These are phyloP conservation scores for Proisotoma minuta DNA, from an alignment of 2,888 invertebrate genomes.

Conservation along the genomic window DNA sequence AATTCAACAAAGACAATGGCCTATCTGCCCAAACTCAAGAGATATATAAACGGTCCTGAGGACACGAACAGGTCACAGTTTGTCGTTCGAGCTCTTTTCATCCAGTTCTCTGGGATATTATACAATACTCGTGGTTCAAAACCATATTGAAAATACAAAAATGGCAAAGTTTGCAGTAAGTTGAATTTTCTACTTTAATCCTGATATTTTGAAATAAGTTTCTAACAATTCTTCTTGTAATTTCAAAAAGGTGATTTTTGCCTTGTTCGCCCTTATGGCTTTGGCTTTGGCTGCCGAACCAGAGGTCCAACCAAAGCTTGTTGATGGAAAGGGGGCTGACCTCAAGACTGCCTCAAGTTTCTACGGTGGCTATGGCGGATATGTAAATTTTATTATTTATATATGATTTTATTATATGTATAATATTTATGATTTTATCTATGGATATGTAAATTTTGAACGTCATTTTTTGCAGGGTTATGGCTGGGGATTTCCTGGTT, in stretches of 20 bases:
- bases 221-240: not conserved
- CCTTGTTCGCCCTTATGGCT: not conserved
- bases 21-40: no score
- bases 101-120: no score
- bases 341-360: conserved; percentile 2
- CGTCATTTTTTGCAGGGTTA: not conserved
- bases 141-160: conserved; percentile 2
- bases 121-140: no score
- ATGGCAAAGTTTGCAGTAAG: conserved; percentile 10
- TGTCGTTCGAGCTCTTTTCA: no score
- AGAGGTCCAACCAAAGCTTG: not conserved
- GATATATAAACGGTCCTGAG: not conserved
- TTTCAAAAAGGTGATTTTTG: not conserved
- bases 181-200: no score
- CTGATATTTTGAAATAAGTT: conserved; percentile 7
- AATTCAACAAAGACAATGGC: no score
- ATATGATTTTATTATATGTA: no score
- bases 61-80: not conserved
- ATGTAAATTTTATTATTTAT: conserved; percentile 7
- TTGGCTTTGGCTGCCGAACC: conserved; percentile 2
- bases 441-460: not conserved
- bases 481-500: conserved; percentile 4
- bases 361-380: conserved; percentile 4
- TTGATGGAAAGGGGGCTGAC: not conserved
- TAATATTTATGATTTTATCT: no score